Evolutionary conservation across 2,888 invertebrate genomes (phyloP), one percentile per base, ranked within the genome.

Genomic region (Tillus elongatus): DNA sequence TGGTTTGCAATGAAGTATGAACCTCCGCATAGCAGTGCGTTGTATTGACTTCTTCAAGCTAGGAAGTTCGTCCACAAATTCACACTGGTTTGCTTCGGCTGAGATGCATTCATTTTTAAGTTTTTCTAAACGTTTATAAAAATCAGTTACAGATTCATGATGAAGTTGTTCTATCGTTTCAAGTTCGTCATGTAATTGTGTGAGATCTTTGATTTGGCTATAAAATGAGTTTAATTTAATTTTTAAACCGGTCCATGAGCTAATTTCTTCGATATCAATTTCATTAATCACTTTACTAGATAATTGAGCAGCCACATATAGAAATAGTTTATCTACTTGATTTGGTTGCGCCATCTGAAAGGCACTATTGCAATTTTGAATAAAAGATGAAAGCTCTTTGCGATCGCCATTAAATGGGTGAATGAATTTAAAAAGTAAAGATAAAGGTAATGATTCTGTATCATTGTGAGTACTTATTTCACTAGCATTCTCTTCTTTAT

Each of bases 111-210:
- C n/a, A n/a, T n/a, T n/a, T n/a, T n/a, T n/a, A n/a, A n/a, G n/a
- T 13, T 35, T 43, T 38, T 43, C 42, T 13, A 43, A 9, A 6
- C 44, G 2, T 41, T 44, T 44, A 13, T 35, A 44, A 27, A 29
- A 40, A 16, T 43, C 40, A 1, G 44, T 44, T 3, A 45, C 16
- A 1, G 36, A 29, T 40, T 45, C 40, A 15, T 33, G 15, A 31
- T 2, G 11, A 24, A 15, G 15, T 41, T 45, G 43, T 24, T 35
- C 38, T 11, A 42, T 42, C 10, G 44, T 42, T 19, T 42, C 44
- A 26, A 42, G 26, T 33, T 40, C 40, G 30, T 44, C 44, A 28
- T 42, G 37, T 6, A 33, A 11, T 15, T 43, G 36, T 8, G 31
- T 33, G 1, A 41, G 32, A 37, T 9, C n/a, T n/a, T n/a, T n/a